phyloP scores from a whole-genome alignment of 2,888 invertebrate genomes.

The Phorcus lineatus region DNA sequence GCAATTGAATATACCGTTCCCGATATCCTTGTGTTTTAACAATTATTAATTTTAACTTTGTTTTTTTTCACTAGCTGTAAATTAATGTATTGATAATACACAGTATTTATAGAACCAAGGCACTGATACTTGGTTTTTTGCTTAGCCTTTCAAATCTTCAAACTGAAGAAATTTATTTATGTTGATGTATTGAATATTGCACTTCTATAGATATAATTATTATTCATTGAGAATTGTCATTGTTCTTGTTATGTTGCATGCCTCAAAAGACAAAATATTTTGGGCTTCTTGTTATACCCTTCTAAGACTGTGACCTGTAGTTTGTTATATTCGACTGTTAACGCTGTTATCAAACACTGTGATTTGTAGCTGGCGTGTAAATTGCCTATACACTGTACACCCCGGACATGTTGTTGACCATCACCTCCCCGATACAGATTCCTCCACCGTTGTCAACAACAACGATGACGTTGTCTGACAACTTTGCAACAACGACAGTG shows the following conservation, averaged over 20 bases:
- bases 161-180: conserved; percentile 16
- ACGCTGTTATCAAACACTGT: background rate
- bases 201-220: conserved; percentile 1
- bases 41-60: conserved; percentile 1
- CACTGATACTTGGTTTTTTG: background rate
- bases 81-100: conserved; percentile 13
- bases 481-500: too few relatives aligned
- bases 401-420: conserved; percentile 1
- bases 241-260: conserved; percentile 24
- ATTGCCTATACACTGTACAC: background rate
- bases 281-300: conserved; percentile 24
- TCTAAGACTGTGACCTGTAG: background rate
- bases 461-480: too few relatives aligned
- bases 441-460: too few relatives aligned
- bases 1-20: background rate
- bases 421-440: background rate
- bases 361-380: background rate
- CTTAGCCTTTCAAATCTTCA: background rate
- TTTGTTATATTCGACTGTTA: conserved; percentile 1
- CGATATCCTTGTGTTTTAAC: conserved; percentile 4
- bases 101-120: conserved; percentile 1
- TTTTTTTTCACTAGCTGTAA: conserved; percentile 3
- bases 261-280: conserved; percentile 20
- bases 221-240: background rate
- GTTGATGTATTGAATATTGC: conserved; percentile 24